These are phyloP conservation scores for Dione vanillae DNA, from an alignment of 2,888 invertebrate genomes.

Conservation along the genomic window DNA sequence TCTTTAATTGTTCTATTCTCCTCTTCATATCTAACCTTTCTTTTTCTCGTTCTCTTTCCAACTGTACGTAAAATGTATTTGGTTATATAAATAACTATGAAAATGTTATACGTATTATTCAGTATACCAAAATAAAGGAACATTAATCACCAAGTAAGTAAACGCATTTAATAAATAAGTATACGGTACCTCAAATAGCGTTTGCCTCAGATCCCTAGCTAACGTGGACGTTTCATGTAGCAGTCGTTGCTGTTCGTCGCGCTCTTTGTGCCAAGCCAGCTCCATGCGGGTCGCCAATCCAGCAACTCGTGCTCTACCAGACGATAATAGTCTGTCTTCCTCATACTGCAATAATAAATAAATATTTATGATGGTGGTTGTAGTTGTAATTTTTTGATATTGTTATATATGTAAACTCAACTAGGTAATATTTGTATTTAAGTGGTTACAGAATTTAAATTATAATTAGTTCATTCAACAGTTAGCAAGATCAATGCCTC, in stretches of 20 bases:
- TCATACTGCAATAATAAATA: conserved; percentile 85
- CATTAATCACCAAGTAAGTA: too few relatives aligned
- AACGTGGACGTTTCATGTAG: conserved; percentile 95
- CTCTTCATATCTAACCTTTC: conserved; percentile 94
- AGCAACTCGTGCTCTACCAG: conserved; percentile 93
- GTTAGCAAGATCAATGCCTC: too few relatives aligned
- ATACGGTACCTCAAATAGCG: conserved; percentile 88
- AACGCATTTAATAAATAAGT: background rate
- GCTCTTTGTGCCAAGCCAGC: conserved; percentile 96
- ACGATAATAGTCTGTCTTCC: conserved; percentile 92
- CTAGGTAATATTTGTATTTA: background rate
- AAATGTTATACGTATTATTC: background rate
- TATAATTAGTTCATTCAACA: background rate
- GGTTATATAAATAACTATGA: background rate
- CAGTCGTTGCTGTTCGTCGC: conserved; percentile 95
- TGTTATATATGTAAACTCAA: background rate
- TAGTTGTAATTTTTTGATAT: background rate
- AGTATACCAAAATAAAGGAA: background rate
- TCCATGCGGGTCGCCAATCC: conserved; percentile 95
- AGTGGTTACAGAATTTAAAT: background rate
- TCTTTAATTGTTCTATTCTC: conserved; percentile 92
- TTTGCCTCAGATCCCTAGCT: conserved; percentile 93
- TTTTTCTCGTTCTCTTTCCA: conserved; percentile 95
- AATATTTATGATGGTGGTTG: too few relatives aligned
- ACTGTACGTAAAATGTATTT: conserved; percentile 71